Evolutionary conservation across 2,797 vertebrate species (phyloP).

Genomic region (Pangasius larnaudii): DNA sequence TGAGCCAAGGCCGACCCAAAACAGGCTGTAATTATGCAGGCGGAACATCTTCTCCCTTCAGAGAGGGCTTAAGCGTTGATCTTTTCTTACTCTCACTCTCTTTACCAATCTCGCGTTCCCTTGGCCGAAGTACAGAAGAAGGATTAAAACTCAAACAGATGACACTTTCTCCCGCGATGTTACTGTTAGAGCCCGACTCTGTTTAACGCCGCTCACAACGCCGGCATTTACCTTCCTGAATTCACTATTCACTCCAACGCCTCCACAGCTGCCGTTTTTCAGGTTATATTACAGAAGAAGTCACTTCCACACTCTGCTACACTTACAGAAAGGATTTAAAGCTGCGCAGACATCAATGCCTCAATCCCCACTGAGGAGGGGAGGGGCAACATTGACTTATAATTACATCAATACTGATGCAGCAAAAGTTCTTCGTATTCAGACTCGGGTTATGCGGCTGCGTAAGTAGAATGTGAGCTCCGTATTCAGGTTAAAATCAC

Average conservation of each 20-base stretch:
- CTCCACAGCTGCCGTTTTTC: not conserved
- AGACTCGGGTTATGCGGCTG: not conserved
- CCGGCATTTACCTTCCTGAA: not conserved
- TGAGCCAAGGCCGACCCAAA: slow-evolving; percentile 53
- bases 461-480: not conserved
- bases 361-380: not conserved
- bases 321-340: not conserved
- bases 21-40: slow-evolving; percentile 55
- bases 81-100: slow-evolving; percentile 43
- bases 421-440: not conserved
- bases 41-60: slow-evolving; percentile 56
- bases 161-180: not conserved
- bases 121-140: not conserved
- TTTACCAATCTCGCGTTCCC: slow-evolving; percentile 22
- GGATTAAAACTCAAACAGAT: slow-evolving; percentile 36
- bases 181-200: not conserved
- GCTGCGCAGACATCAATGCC: not conserved
- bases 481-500: not conserved
- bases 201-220: not conserved
- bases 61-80: slow-evolving; percentile 59
- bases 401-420: not conserved
- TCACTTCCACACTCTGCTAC: not conserved
- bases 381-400: not conserved
- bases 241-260: not conserved
- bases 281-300: not conserved